phyloP scores from a whole-genome alignment of 2,113 vertebrate genomes.

The Brachionichthys hirsutus region DNA sequence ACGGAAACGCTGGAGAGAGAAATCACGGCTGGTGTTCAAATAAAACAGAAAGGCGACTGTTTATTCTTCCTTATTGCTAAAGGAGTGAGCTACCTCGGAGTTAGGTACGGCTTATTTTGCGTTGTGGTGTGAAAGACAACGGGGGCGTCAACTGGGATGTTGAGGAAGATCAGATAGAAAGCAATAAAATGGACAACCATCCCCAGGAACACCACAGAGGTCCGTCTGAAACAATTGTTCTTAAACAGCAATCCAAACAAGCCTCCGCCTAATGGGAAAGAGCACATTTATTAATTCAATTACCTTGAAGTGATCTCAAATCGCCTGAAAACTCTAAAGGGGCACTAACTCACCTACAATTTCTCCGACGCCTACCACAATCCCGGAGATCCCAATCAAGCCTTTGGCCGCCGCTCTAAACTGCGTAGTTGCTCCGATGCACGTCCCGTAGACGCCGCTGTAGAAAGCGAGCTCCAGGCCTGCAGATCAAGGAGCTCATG shows the following conservation, averaged over 20 bases:
- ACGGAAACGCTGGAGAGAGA: conserved; percentile 81
- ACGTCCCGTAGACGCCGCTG: conserved; percentile 95
- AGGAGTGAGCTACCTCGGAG: conserved; percentile 78
- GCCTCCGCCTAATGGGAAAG: conserved; percentile 82
- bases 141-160: conserved; percentile 88
- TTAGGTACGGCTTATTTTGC: conserved; percentile 81
- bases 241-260: conserved; percentile 92
- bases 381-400: conserved; percentile 95
- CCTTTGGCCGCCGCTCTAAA: conserved; percentile 89
- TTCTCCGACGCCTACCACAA: conserved; percentile 92
- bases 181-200: conserved; percentile 90
- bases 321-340: not conserved
- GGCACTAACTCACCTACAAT: conserved; percentile 84
- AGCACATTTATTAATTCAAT: not conserved
- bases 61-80: not conserved
- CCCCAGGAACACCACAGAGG: conserved; percentile 91
- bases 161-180: conserved; percentile 95
- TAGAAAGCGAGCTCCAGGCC: conserved; percentile 95
- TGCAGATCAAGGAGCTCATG: conserved; percentile 47
- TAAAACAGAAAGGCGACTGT: not conserved
- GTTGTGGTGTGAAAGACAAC: conserved; percentile 83
- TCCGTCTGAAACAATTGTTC: conserved; percentile 86
- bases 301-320: conserved; percentile 6
- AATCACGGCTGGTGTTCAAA: conserved; percentile 7
- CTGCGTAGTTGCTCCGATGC: conserved; percentile 86